Evolutionary conservation across 2,888 invertebrate genomes (phyloP).

Genomic region (Meteorus cinctellus): DNA sequence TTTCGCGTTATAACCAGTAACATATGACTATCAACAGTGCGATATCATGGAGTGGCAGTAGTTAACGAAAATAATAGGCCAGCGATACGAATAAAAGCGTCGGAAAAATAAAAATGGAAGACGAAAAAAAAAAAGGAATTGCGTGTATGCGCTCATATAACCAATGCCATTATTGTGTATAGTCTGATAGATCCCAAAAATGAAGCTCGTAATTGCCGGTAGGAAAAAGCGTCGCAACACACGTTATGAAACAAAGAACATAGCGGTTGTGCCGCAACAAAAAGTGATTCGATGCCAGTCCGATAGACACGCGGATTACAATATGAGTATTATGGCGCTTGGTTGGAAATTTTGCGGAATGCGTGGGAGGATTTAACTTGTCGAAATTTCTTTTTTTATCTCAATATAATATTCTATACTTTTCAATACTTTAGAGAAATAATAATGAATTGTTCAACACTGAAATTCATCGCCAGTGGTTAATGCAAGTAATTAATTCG

Average conservation of each 20-base stretch:
- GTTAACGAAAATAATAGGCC: conserved; percentile 48
- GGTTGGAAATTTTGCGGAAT: neutral
- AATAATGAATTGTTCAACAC: too few relatives aligned
- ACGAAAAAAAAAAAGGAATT: conserved; percentile 17
- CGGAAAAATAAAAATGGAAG: conserved; percentile 39
- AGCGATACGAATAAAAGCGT: conserved; percentile 38
- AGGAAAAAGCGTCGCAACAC: conserved; percentile 33
- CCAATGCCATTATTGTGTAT: conserved; percentile 47
- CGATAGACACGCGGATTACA: conserved; percentile 3
- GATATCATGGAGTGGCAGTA: conserved; percentile 50
- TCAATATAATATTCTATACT: neutral
- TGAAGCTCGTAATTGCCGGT: conserved; percentile 51
- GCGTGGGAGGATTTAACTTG: neutral
- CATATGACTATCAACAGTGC: conserved; percentile 51
- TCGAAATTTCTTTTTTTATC: neutral
- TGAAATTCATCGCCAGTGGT: too few relatives aligned
- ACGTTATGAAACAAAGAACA: conserved; percentile 40
- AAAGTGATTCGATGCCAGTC: conserved; percentile 10
- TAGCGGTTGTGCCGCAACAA: conserved; percentile 19
- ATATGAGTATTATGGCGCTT: neutral
- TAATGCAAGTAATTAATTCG: too few relatives aligned
- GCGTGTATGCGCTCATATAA: conserved; percentile 12
- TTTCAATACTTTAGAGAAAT: neutral
- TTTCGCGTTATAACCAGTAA: conserved; percentile 50
- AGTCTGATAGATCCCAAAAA: conserved; percentile 57